Percentiles rank a stretch among this genome's conserved stretches.
These are phyloP conservation scores for Carassius carassius DNA, from an alignment of 2,113 vertebrate species.

Conservation along the genomic window DNA sequence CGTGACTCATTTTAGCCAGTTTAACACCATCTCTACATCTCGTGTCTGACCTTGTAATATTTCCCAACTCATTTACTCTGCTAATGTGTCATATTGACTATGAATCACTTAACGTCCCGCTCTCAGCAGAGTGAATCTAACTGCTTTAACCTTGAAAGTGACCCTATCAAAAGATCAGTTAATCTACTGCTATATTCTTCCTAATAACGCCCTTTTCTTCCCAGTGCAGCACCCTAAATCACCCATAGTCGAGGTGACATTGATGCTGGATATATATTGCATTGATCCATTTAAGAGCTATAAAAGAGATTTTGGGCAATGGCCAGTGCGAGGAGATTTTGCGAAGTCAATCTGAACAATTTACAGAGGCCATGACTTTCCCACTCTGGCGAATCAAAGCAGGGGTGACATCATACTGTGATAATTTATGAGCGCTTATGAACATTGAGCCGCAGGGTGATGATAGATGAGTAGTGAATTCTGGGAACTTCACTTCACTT, in stretches of 20 bases:
- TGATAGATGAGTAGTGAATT: slow-evolving; percentile 4
- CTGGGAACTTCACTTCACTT: not conserved
- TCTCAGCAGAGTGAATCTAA: slow-evolving; percentile 30
- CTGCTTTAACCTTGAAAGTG: slow-evolving; percentile 52
- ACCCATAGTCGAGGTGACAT: slow-evolving; percentile 47
- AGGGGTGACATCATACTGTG: slow-evolving; percentile 31
- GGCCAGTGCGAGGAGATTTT: slow-evolving; percentile 28
- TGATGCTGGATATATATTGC: slow-evolving; percentile 48
- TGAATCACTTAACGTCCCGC: slow-evolving; percentile 33
- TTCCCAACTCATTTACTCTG: slow-evolving; percentile 29
- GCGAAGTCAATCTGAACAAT: slow-evolving; percentile 21
- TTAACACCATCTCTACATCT: not conserved
- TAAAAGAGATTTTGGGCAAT: slow-evolving; percentile 44
- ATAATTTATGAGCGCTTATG: not conserved
- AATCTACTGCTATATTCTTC: slow-evolving; percentile 48
- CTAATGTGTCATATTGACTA: slow-evolving; percentile 42
- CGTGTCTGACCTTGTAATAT: slow-evolving; percentile 9
- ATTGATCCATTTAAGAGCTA: slow-evolving; percentile 54
- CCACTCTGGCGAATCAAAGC: slow-evolving; percentile 35
- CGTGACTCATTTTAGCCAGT: slow-evolving; percentile 1
- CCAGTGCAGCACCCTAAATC: slow-evolving; percentile 39
- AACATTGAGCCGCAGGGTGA: not conserved
- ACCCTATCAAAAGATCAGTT: slow-evolving; percentile 39
- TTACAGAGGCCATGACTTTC: slow-evolving; percentile 14
- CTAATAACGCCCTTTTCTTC: slow-evolving; percentile 42